Conservation (phyloP, 2,113 vertebrate species). For the Pelvicachromis taeniatus region DNA sequence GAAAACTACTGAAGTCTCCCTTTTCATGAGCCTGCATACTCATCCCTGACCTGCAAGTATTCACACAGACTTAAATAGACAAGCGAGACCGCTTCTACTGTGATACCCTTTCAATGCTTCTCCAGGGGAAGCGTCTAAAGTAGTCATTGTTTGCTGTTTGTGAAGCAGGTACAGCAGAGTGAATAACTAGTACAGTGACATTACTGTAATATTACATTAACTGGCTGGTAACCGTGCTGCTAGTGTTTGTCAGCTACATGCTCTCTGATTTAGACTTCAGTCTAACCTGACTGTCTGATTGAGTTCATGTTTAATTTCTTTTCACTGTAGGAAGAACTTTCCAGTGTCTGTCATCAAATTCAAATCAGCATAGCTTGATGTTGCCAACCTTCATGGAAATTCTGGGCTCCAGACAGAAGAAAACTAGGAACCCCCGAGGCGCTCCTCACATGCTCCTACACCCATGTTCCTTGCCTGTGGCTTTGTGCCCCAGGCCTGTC, state of each 20-base stretch:
- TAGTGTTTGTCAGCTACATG: background rate
- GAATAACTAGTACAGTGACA: background rate
- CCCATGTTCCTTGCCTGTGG: conserved; percentile 21
- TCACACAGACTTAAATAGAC: conserved; percentile 58
- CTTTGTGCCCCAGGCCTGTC: conserved; percentile 39
- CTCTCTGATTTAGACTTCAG: background rate
- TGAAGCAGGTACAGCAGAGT: background rate
- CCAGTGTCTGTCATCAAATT: conserved; percentile 41
- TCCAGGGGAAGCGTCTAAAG: background rate
- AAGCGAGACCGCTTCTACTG: background rate
- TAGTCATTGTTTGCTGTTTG: background rate
- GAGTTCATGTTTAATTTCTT: background rate
- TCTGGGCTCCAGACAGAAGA: conserved; percentile 9
- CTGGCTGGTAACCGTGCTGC: background rate
- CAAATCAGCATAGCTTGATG: background rate
- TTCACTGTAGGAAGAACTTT: background rate
- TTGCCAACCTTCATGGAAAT: conserved; percentile 41
- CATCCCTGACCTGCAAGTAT: conserved; percentile 19
- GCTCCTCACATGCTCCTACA: conserved; percentile 6
- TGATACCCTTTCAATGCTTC: conserved; percentile 17
- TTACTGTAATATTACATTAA: background rate
- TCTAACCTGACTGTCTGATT: background rate
- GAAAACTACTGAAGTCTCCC: conserved; percentile 60
- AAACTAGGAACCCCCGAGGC: conserved; percentile 26
- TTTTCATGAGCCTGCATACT: conserved; percentile 35